Percentiles rank a stretch among this genome's conserved stretches.
Conservation (phyloP, 2,888 invertebrate genomes). For the Melipona beecheii region DNA sequence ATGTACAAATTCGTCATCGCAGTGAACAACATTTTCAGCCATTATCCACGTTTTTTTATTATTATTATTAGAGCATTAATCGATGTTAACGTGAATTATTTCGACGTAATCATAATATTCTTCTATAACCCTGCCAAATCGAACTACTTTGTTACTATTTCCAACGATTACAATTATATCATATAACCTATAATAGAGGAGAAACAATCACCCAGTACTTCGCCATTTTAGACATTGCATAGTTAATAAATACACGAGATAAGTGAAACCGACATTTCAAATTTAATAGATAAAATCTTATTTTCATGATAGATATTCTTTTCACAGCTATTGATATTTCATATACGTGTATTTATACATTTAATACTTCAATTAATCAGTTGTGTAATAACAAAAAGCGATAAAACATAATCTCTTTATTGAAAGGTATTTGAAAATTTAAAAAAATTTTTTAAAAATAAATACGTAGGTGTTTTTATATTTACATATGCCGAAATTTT, state of each 20-base stretch:
- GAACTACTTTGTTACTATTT: constrained; percentile 24
- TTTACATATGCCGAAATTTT: background rate
- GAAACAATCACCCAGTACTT: constrained; percentile 71
- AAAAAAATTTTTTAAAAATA: background rate
- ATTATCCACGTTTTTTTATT: constrained; percentile 76
- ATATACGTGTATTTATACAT: background rate
- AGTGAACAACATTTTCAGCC: constrained; percentile 85
- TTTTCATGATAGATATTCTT: background rate
- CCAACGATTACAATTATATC: constrained; percentile 18
- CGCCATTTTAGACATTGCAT: constrained; percentile 73
- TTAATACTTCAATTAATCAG: background rate
- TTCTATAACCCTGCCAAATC: constrained; percentile 17
- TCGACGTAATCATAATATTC: constrained; percentile 55
- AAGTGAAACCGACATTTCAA: background rate
- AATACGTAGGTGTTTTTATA: background rate
- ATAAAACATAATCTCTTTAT: background rate
- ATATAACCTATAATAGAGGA: constrained; percentile 76
- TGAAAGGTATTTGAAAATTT: background rate
- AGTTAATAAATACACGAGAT: constrained; percentile 20
- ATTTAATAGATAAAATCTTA: background rate
- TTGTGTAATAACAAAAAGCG: background rate
- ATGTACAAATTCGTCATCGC: constrained; percentile 87
- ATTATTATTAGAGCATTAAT: constrained; percentile 47
- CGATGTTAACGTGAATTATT: constrained; percentile 63
- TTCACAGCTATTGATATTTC: background rate